Evolutionary conservation across 2,113 vertebrate genomes (phyloP), one percentile per base, ranked within the genome.

Genomic region (Rutilus rutilus): DNA sequence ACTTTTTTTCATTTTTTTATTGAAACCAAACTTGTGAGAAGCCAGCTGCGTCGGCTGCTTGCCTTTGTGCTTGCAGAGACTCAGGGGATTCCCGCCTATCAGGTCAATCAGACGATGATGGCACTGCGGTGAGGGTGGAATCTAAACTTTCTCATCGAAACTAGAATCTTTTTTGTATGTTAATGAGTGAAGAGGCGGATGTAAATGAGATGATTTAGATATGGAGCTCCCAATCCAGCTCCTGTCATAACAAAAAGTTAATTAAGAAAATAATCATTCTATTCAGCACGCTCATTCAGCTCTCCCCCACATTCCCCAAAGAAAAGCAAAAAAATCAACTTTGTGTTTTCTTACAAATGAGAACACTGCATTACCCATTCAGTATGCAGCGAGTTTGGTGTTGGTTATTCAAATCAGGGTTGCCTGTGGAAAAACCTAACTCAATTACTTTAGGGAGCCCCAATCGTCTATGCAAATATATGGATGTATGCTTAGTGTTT

Each of bases 221-320:
- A 89, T 82, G 83, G 54, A 88, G 91, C 88, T 94, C 88, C 92
- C 90, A 86, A 82, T 87, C 78, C 87, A 88, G 90, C 79, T 80
- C 80, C 86, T 86, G 84, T 89, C 88, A 89, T 84, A 88, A 92
- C 86, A 89, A 88, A 87, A 91, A 91, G 87, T 89, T 92, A 92
- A 94, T 94, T 90, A 91, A 89, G 81, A 90, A 89, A 91, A 87
- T 78, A 60, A 90, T 92, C 57, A 87, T 84, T 89, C 85, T 81
- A 85, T 89, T 90, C 25, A 79, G 71, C 83, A 89, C 69, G 83
- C 45, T 74, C 54, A 82, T 85, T 84, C 42, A 62, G 14, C 52
- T 84, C 54, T 84, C 71, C 84, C 57, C 45, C 19, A 30, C 62
- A 59, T 74, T 71, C 78, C 84, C 80, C 27, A 69, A 83, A 83